A percentile compares a stretch with the other conserved stretches of the same genome.
These are phyloP conservation scores for Pongo abelii DNA, from an alignment of 2,113 vertebrate genomes.

Conservation along the genomic window DNA sequence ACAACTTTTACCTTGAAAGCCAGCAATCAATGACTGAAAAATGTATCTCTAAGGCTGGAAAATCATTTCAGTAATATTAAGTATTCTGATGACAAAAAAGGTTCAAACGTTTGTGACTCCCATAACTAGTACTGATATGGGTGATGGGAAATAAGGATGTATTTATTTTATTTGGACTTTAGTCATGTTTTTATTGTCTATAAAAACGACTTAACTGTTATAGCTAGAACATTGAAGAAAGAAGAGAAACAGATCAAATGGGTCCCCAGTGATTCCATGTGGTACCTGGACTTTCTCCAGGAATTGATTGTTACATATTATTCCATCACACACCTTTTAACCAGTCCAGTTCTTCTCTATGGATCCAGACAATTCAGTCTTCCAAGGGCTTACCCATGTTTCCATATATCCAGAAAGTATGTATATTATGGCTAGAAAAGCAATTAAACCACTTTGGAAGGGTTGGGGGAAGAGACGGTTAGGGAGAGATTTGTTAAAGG, in stretches of 20 bases:
- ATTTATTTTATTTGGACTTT: neutral
- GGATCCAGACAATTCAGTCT: neutral
- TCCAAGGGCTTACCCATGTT: neutral
- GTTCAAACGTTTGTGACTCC: neutral
- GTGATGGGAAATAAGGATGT: neutral
- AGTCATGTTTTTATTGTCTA: neutral
- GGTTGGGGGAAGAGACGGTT: neutral
- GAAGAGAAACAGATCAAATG: neutral
- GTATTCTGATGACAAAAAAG: neutral
- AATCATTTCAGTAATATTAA: neutral
- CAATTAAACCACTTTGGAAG: neutral
- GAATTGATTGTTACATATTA: neutral
- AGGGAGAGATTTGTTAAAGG: neutral
- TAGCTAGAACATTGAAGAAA: neutral
- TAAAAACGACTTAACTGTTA: neutral
- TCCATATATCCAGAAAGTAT: neutral
- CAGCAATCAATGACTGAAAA: neutral
- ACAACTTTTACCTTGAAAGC: conserved; percentile 14
- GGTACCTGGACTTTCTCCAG: neutral
- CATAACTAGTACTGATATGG: neutral
- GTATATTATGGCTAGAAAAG: neutral
- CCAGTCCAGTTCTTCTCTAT: neutral
- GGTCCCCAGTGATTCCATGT: neutral
- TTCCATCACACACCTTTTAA: neutral
- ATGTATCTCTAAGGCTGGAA: neutral